Percentiles rank a stretch among this genome's conserved stretches.
Evolutionary conservation across 1,140 invertebrate species (phyloP).

Genomic region (Euglossa dilemma): DNA sequence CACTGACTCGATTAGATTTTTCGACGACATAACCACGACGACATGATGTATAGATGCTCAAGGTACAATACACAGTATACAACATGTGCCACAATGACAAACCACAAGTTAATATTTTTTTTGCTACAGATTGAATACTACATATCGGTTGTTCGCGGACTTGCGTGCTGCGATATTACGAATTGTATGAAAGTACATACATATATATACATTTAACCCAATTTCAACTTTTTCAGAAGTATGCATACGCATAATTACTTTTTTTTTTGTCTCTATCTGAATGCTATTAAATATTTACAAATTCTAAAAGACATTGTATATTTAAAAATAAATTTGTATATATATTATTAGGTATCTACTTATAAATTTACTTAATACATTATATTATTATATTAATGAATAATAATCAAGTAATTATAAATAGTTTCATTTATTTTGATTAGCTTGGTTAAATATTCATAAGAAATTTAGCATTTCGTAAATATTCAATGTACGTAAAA

Average conservation of each 20-base stretch:
- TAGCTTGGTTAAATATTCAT: neutral
- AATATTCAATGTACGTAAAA: conserved; percentile 35
- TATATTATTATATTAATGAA: neutral
- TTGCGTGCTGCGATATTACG: conserved; percentile 14
- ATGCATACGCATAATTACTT: neutral
- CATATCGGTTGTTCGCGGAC: conserved; percentile 32
- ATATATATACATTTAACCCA: neutral
- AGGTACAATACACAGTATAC: neutral
- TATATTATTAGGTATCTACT: neutral
- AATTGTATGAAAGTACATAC: neutral
- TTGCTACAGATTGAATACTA: conserved; percentile 14
- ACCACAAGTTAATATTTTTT: conserved; percentile 41
- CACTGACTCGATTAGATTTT: conserved; percentile 7
- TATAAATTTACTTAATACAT: neutral
- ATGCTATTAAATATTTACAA: neutral
- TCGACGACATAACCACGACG: neutral
- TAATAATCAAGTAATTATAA: neutral
- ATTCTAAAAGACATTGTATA: neutral
- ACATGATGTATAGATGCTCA: conserved; percentile 9
- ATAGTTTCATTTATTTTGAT: neutral
- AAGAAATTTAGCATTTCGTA: neutral
- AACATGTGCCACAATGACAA: conserved; percentile 28
- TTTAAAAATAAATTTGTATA: neutral
- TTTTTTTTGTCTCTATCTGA: neutral
- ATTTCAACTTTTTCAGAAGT: conserved; percentile 8